Conservation (phyloP, 2,888 invertebrate species). For the Scaptomyza tumidula region DNA sequence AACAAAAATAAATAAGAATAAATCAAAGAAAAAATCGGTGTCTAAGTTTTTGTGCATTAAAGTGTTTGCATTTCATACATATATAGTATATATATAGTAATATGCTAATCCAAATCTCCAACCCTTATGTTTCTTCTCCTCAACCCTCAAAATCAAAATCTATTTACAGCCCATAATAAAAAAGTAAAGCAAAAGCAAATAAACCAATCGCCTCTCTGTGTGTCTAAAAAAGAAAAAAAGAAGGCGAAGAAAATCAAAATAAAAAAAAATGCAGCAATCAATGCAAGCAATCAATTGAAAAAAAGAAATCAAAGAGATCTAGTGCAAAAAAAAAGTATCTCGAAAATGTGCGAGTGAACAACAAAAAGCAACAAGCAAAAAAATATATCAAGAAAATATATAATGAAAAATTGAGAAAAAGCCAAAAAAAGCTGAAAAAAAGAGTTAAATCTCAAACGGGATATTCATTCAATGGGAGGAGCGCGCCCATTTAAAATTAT, state of each 20-base stretch:
- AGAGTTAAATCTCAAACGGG: constrained; percentile 30
- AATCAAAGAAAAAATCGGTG: constrained; percentile 20
- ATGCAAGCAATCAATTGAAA: constrained; percentile 31
- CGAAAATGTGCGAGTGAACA: constrained; percentile 61
- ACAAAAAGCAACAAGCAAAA: constrained; percentile 19
- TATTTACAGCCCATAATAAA: constrained; percentile 55
- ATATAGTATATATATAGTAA: constrained; percentile 6
- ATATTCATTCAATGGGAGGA: constrained; percentile 78
- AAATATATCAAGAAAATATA: constrained; percentile 4
- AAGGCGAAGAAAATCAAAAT: constrained; percentile 13
- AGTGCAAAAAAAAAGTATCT: constrained; percentile 52
- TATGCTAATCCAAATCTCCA: constrained; percentile 1
- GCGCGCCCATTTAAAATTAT: constrained; percentile 83
- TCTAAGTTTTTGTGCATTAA: constrained; percentile 19
- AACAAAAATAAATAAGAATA: constrained; percentile 10
- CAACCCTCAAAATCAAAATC: constrained; percentile 26
- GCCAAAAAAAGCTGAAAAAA: not conserved
- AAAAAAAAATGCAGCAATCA: constrained; percentile 33
- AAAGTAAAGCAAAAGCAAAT: constrained; percentile 30
- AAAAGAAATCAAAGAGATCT: constrained; percentile 40
- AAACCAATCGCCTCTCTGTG: constrained; percentile 33
- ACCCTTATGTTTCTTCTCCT: constrained; percentile 5
- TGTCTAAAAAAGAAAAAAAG: constrained; percentile 20
- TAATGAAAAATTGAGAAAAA: constrained; percentile 1
- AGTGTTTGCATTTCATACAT: constrained; percentile 7